Base-by-base conservation (phyloP, 2,888 invertebrate genomes). In the Ptilodon capucinus region DNA sequence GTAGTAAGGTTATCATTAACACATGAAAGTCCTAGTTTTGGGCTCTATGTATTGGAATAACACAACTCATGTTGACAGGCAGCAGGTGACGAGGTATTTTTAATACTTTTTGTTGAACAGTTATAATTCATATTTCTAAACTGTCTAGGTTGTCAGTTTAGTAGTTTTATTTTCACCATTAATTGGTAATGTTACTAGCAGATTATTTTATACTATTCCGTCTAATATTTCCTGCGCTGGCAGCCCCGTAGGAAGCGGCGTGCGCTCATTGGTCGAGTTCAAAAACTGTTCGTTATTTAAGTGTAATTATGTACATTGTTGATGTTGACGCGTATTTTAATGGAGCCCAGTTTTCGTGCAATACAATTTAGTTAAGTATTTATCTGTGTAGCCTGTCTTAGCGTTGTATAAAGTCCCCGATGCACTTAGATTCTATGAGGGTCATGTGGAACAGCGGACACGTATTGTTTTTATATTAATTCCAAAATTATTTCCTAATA, bases 291-390 rank as follows among this genome's bases (percentile, higher is more conserved):
- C 18, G 18, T 42, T 44, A 44, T 65, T 61, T 70, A 75, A 76
- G 74, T 89, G 89, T 90, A 90, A 88, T 87, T 88, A 89, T 89
- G 88, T 87, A 89, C 78, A 88, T 85, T 89, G 70, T 74, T 85
- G 71, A 69, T 57, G 55, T 64, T 75, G 38, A 78, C 70, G 64
- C 59, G 61, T 80, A 80, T 79, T 78, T 79, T 77, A 79, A 60
- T 68, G 62, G 68, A 74, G 79, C 75, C 78, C 74, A 59, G 51
- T 82, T 86, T 82, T 86, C 84, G 90, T 90, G 90, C 90, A 90
- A 90, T 90, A 90, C 86, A 76, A n/a, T 76, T 82, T 86, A 86
- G 81, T 89, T 89, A 86, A 88, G 87, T 89, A 89, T 90, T 89
- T 90, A 90, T 88, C 79, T 81, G 67, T 74, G 81, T 88, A 89